Percentiles rank a stretch among this genome's conserved stretches.
These are phyloP conservation scores for Xanthorhoe designata DNA, from an alignment of 2,888 invertebrate genomes.

Conservation along the genomic window DNA sequence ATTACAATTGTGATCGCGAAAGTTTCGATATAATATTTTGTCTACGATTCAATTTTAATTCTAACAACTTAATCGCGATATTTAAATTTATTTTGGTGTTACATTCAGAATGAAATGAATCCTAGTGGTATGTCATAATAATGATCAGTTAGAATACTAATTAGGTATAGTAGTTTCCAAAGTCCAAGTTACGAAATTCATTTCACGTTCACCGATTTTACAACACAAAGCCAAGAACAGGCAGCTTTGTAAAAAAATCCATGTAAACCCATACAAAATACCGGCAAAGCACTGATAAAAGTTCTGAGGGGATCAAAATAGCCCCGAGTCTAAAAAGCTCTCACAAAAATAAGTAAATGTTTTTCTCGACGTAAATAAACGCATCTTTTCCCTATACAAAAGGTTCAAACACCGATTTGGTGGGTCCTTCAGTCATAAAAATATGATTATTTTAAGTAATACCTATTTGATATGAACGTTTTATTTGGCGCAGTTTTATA, in stretches of 20 bases:
- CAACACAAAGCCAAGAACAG: neutral
- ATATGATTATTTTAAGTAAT: conserved; percentile 1
- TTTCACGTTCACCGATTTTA: too few species aligned
- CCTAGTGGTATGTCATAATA: too few species aligned
- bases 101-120: too few species aligned
- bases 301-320: conserved; percentile 8
- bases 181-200: too few species aligned
- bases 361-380: conserved; percentile 4
- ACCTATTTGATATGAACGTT: neutral
- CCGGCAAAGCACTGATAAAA: conserved; percentile 10
- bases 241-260: neutral
- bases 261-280: conserved; percentile 6
- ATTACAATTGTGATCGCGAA: too few species aligned
- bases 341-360: conserved; percentile 14
- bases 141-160: too few species aligned
- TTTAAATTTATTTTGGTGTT: too few species aligned
- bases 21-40: too few species aligned
- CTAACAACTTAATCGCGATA: too few species aligned
- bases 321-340: conserved; percentile 8
- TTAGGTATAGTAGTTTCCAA: too few species aligned
- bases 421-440: neutral
- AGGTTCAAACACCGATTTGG: conserved; percentile 38
- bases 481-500: neutral
- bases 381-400: conserved; percentile 8
- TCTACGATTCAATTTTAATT: too few species aligned